Percentiles rank a stretch among this genome's conserved stretches.
Evolutionary conservation across 1,140 invertebrate genomes (phyloP).

Genomic region (Hycleus cichorii): DNA sequence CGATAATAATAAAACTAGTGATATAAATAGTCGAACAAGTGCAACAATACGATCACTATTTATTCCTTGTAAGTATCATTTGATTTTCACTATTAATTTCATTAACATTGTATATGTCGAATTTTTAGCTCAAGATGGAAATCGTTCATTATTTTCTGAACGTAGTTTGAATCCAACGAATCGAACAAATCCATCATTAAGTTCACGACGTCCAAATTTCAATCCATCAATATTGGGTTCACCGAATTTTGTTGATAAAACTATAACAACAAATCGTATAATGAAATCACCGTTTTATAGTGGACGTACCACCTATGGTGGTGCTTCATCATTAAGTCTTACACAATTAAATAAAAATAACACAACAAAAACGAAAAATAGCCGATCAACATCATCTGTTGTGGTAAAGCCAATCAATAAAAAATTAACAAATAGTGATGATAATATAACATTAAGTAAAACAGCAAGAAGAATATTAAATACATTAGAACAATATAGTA

Average conservation of each 20-base stretch:
- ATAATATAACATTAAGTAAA: constrained; percentile 39
- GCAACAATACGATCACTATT: no score
- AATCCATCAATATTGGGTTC: constrained; percentile 47
- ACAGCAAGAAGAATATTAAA: constrained; percentile 63
- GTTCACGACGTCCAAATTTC: constrained; percentile 49
- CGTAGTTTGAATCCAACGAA: constrained; percentile 19
- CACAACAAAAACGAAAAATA: constrained; percentile 11
- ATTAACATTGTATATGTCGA: not conserved
- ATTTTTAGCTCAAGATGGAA: constrained; percentile 8
- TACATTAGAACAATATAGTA: constrained; percentile 64
- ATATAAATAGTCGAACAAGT: no score
- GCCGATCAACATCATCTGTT: constrained; percentile 29
- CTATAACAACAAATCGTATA: constrained; percentile 36
- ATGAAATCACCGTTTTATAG: constrained; percentile 69
- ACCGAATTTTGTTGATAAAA: constrained; percentile 36
- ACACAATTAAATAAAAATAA: constrained; percentile 18
- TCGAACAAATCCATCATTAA: constrained; percentile 33
- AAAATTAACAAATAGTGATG: constrained; percentile 16
- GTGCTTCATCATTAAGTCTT: constrained; percentile 56
- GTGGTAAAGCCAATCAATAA: constrained; percentile 46
- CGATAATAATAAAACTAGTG: no score
- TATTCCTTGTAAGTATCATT: no score
- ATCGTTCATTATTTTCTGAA: constrained; percentile 25
- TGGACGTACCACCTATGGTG: constrained; percentile 73
- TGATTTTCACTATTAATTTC: not conserved